Percentiles rank a stretch among this genome's conserved stretches.
phyloP scores from a whole-genome alignment of 2,888 invertebrate genomes.

The Drepana falcataria region DNA sequence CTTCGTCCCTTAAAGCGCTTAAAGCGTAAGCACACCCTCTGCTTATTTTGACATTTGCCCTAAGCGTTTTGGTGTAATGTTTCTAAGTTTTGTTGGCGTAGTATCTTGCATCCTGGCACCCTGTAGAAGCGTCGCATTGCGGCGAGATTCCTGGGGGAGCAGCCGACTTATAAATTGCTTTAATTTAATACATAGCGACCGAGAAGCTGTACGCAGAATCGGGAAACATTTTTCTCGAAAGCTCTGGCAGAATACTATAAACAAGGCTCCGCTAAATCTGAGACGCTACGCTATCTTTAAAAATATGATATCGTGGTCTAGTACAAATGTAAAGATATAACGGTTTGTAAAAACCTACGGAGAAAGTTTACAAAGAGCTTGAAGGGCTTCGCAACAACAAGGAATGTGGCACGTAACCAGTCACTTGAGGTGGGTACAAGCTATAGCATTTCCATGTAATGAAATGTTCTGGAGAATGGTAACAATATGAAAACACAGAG shows the following conservation, averaged over 20 bases:
- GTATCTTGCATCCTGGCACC: constrained; percentile 26
- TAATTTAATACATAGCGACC: constrained; percentile 60
- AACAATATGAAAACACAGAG: no score
- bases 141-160: constrained; percentile 30
- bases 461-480: no score
- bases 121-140: constrained; percentile 35
- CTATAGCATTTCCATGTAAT: no score
- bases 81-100: constrained; percentile 19
- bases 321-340: not conserved
- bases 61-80: constrained; percentile 30
- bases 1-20: constrained; percentile 6
- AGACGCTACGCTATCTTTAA: not conserved
- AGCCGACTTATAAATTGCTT: constrained; percentile 66
- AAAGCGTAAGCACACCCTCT: constrained; percentile 15
- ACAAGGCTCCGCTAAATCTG: constrained; percentile 5
- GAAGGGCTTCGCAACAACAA: no score
- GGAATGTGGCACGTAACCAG: no score
- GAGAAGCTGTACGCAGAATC: constrained; percentile 25
- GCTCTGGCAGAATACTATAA: constrained; percentile 14
- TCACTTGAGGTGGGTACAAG: no score
- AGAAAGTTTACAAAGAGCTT: no score
- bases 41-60: constrained; percentile 26
- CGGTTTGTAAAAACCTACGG: no score
- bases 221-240: constrained; percentile 19
- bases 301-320: not conserved